These are phyloP conservation scores for Diorhabda elongata DNA, from an alignment of 1,140 invertebrate genomes.

Conservation along the genomic window DNA sequence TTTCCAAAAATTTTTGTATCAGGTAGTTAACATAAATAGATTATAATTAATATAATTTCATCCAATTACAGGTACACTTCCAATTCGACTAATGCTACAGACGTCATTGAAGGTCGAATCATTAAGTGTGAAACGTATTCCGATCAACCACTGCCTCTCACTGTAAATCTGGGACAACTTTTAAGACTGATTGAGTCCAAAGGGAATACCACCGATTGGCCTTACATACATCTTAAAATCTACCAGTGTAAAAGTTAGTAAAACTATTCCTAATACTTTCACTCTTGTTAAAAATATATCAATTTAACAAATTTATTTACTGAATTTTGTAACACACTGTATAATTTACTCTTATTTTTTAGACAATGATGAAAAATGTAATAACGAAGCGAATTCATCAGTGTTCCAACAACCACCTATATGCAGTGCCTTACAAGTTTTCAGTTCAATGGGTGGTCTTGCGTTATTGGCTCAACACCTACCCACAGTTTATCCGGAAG, in stretches of 20 bases:
- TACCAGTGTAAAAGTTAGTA: slow-evolving; percentile 42
- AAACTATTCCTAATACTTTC: not conserved
- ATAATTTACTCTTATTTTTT: not conserved
- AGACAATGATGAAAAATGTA: slow-evolving; percentile 31
- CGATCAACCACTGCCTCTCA: slow-evolving; percentile 41
- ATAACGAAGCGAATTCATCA: slow-evolving; percentile 5
- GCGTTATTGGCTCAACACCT: slow-evolving; percentile 81
- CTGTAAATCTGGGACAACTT: slow-evolving; percentile 42
- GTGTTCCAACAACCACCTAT: slow-evolving; percentile 46
- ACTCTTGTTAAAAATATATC: not conserved
- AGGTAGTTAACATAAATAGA: no score
- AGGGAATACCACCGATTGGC: slow-evolving; percentile 38
- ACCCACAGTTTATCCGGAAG: slow-evolving; percentile 80
- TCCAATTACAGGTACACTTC: slow-evolving; percentile 28
- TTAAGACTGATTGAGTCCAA: slow-evolving; percentile 41
- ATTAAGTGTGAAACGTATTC: slow-evolving; percentile 40
- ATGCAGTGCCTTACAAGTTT: slow-evolving; percentile 72
- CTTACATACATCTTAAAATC: slow-evolving; percentile 42
- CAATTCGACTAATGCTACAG: slow-evolving; percentile 17
- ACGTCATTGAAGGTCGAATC: slow-evolving; percentile 36
- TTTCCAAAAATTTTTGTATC: no score
- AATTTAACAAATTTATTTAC: no score
- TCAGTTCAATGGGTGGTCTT: slow-evolving; percentile 80
- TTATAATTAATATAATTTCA: no score
- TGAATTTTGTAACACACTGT: no score